Evolutionary conservation across 2,113 vertebrate species (phyloP).

Genomic region (Eretmodus cyanostictus): DNA sequence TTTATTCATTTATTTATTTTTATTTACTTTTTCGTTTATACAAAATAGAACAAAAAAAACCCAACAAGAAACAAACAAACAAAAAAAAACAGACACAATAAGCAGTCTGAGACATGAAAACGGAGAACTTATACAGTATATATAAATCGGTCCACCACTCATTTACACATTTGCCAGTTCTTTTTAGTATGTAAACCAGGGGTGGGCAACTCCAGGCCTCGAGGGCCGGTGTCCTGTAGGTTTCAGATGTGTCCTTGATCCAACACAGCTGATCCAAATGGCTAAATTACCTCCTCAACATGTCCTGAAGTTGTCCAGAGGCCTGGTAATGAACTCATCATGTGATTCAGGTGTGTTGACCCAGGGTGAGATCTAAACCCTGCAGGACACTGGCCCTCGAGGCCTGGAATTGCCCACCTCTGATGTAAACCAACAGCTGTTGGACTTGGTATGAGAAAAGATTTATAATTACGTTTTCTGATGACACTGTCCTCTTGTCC

Average conservation of each 20-base stretch:
- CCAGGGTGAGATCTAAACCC: background rate
- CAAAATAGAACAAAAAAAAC: background rate
- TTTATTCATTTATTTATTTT: too few relatives aligned
- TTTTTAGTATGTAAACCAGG: background rate
- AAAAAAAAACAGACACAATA: background rate
- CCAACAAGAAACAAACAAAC: rapidly evolving
- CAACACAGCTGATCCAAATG: rapidly evolving
- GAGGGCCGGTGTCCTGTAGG: background rate
- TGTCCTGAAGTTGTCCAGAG: rapidly evolving
- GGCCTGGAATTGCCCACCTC: background rate
- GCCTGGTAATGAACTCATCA: rapidly evolving
- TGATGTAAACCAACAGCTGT: background rate
- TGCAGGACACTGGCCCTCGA: background rate
- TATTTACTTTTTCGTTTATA: rapidly evolving
- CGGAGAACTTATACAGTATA: background rate
- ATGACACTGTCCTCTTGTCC: background rate
- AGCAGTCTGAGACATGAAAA: background rate
- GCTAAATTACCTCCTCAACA: rapidly evolving
- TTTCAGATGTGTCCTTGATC: rapidly evolving
- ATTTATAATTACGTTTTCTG: background rate
- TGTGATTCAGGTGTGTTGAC: background rate
- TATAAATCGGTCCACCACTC: background rate
- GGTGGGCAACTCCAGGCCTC: background rate
- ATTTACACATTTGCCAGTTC: background rate
- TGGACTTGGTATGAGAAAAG: background rate